These are phyloP conservation scores for Calameuta pallipes DNA, from an alignment of 2,888 invertebrate genomes.

Conservation along the genomic window DNA sequence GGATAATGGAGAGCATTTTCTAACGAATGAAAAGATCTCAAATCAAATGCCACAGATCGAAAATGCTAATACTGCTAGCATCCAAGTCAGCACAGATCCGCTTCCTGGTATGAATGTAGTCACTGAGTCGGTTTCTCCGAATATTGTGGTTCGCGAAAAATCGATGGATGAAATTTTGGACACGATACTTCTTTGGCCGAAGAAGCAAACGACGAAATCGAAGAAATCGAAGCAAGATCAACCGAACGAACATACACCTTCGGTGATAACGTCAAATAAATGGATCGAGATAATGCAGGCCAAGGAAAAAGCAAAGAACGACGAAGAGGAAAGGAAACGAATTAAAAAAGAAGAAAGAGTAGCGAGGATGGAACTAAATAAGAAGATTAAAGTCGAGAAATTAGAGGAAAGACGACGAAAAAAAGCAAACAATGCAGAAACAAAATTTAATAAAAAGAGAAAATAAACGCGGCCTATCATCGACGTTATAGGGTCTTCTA, in stretches of 20 bases:
- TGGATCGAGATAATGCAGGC: slow-evolving; percentile 1
- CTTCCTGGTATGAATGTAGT: slow-evolving; percentile 2
- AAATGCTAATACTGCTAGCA: background rate
- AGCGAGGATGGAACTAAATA: too few relatives aligned
- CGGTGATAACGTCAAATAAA: slow-evolving; percentile 13
- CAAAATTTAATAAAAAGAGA: too few relatives aligned
- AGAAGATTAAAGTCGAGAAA: too few relatives aligned
- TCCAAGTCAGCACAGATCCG: slow-evolving; percentile 5
- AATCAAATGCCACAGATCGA: background rate
- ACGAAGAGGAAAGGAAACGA: background rate
- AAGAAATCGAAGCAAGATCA: background rate
- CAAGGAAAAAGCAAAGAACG: background rate
- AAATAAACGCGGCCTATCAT: too few relatives aligned
- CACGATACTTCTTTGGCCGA: slow-evolving; percentile 9
- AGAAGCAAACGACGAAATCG: slow-evolving; percentile 9
- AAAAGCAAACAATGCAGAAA: too few relatives aligned
- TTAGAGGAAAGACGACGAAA: too few relatives aligned
- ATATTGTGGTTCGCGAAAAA: slow-evolving; percentile 10
- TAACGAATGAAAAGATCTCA: slow-evolving; percentile 2
- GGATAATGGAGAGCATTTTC: background rate
- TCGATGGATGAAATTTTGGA: slow-evolving; percentile 1
- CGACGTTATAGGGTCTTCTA: too few relatives aligned
- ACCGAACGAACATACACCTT: slow-evolving; percentile 3
- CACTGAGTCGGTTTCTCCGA: slow-evolving; percentile 4
- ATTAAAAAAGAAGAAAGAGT: too few relatives aligned